phyloP scores from a whole-genome alignment of 1,140 invertebrate species.

The Copidosoma floridanum region DNA sequence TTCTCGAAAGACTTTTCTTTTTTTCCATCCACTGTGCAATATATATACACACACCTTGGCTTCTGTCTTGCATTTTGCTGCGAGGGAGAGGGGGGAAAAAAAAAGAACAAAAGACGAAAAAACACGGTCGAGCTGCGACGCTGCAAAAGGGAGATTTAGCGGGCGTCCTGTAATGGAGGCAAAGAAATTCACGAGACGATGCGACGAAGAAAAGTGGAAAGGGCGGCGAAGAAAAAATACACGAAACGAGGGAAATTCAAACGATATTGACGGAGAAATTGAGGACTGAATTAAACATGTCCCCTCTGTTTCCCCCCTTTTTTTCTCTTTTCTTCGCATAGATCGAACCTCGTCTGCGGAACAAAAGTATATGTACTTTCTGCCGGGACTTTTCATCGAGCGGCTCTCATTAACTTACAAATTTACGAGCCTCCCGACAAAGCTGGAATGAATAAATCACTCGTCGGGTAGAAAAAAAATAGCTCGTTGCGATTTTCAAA shows the following conservation, averaged over 20 bases:
- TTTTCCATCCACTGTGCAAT: too few relatives aligned
- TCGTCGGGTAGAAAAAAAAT: too few relatives aligned
- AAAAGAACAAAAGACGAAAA: background rate
- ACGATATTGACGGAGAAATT: slow-evolving; percentile 5
- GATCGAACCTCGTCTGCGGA: too few relatives aligned
- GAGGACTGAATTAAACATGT: background rate
- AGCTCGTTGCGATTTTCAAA: too few relatives aligned
- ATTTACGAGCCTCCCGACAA: slow-evolving; percentile 6
- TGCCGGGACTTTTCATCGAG: background rate
- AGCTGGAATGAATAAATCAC: too few relatives aligned
- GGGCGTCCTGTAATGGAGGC: background rate
- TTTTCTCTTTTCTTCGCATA: too few relatives aligned
- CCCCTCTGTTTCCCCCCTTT: too few relatives aligned
- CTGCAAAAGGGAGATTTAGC: slow-evolving; percentile 11
- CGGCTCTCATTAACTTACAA: background rate
- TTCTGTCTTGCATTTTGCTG: too few relatives aligned
- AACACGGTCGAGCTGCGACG: too few relatives aligned
- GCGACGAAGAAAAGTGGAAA: background rate
- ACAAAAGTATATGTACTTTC: too few relatives aligned
- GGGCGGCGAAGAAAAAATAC: background rate
- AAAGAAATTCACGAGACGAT: slow-evolving; percentile 4
- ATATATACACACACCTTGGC: too few relatives aligned
- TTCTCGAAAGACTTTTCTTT: slow-evolving; percentile 1
- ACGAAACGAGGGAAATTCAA: background rate
- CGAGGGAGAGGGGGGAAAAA: background rate